Evolutionary conservation across 2,113 vertebrate species (phyloP).

Genomic region (Centropristis striata): DNA sequence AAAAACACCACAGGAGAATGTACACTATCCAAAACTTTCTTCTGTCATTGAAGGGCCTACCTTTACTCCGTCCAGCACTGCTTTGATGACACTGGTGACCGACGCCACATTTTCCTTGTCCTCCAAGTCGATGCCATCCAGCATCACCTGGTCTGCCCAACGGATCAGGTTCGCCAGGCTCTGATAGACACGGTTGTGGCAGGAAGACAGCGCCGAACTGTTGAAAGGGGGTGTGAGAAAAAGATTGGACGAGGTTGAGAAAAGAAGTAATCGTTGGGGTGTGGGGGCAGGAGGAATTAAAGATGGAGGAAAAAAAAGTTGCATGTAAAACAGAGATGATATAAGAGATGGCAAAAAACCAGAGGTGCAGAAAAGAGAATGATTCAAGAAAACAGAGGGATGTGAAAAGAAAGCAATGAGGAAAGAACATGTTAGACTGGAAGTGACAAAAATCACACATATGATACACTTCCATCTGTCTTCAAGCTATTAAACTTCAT

Average conservation of each 20-base stretch:
- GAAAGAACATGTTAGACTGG: constrained; percentile 24
- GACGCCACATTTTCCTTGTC: constrained; percentile 95
- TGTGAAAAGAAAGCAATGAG: background rate
- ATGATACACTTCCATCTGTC: constrained; percentile 1
- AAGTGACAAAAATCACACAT: constrained; percentile 15
- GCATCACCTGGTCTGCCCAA: constrained; percentile 99
- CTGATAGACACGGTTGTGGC: constrained; percentile 96
- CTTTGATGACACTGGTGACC: constrained; percentile 96
- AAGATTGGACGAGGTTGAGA: background rate
- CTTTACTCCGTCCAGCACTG: constrained; percentile 98
- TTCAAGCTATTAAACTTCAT: constrained; percentile 12
- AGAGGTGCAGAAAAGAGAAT: constrained; percentile 20
- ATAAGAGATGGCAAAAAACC: background rate
- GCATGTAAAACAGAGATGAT: background rate
- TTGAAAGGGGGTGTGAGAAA: background rate
- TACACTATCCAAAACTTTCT: background rate
- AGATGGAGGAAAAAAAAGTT: background rate
- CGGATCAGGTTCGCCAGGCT: constrained; percentile 97
- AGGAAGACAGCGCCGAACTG: constrained; percentile 96
- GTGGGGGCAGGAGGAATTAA: background rate
- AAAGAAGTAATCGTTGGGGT: too few species aligned
- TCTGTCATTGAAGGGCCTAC: constrained; percentile 70
- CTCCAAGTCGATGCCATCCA: constrained; percentile 94
- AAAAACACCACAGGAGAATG: background rate
- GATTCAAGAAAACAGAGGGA: constrained; percentile 4